Conservation (phyloP, 2,888 invertebrate genomes). For the Micropterix aruncella region DNA sequence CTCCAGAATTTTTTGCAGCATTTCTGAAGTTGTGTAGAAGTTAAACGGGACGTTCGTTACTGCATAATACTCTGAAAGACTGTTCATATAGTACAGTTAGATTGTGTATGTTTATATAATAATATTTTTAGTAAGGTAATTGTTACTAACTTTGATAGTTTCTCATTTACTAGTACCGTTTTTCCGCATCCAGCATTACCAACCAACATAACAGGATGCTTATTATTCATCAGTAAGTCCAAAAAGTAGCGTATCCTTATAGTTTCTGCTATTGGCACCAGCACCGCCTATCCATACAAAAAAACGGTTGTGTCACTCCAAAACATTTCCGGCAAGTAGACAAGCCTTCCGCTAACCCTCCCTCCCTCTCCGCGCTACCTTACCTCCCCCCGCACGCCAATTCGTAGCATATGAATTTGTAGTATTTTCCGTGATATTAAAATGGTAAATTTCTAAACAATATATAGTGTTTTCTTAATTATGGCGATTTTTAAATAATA, state of each 20-base stretch:
- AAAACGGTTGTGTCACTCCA: too few relatives aligned
- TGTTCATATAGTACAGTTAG: constrained; percentile 22
- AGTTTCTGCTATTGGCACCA: constrained; percentile 90
- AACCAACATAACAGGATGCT: constrained; percentile 88
- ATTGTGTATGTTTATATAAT: constrained; percentile 25
- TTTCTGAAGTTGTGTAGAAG: constrained; percentile 90
- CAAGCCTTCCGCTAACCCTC: too few relatives aligned
- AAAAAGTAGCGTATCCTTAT: constrained; percentile 80
- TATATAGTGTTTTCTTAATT: too few relatives aligned
- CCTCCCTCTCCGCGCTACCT: too few relatives aligned
- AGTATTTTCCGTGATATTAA: too few relatives aligned
- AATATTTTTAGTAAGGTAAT: background rate
- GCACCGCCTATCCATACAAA: constrained; percentile 75
- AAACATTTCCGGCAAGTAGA: too few relatives aligned
- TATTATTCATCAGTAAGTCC: constrained; percentile 76
- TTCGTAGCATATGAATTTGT: too few relatives aligned
- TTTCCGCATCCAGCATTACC: constrained; percentile 91
- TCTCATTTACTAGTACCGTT: constrained; percentile 68
- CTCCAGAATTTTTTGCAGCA: constrained; percentile 85
- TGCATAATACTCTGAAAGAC: constrained; percentile 73
- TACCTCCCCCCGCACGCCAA: too few relatives aligned
- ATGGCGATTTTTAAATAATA: too few relatives aligned
- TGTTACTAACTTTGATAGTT: constrained; percentile 29
- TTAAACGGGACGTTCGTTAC: constrained; percentile 91
- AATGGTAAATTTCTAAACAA: too few relatives aligned